Conservation (phyloP, 2,888 invertebrate genomes). For the Megaustenia siamemsis region DNA sequence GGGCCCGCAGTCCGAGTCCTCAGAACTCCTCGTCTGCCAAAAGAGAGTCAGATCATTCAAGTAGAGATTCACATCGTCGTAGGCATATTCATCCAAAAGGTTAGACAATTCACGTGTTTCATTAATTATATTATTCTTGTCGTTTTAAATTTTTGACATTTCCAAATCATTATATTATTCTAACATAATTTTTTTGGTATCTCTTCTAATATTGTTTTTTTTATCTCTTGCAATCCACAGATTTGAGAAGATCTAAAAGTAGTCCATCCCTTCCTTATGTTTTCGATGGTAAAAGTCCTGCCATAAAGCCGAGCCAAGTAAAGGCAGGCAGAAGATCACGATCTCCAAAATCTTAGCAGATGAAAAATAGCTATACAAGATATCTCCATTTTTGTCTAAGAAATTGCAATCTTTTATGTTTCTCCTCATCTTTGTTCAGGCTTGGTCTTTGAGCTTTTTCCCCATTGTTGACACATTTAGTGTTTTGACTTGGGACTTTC, state of each 20-base stretch:
- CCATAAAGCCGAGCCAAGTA: constrained; percentile 47
- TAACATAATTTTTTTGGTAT: not conserved
- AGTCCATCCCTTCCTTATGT: constrained; percentile 75
- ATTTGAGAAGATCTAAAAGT: constrained; percentile 74
- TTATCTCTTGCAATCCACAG: constrained; percentile 56
- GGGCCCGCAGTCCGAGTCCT: constrained; percentile 75
- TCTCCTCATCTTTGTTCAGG: not conserved
- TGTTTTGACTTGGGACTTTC: not conserved
- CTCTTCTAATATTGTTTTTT: not conserved
- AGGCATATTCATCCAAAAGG: constrained; percentile 74
- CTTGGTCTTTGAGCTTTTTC: not conserved
- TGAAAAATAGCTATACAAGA: not conserved
- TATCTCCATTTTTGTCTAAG: not conserved
- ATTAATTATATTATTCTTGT: not conserved
- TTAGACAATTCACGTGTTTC: constrained; percentile 48
- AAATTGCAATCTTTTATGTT: not conserved
- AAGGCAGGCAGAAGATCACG: constrained; percentile 52
- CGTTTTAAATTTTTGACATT: too few relatives aligned
- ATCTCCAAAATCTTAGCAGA: constrained; percentile 46
- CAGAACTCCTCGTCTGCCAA: constrained; percentile 56
- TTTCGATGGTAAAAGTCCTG: constrained; percentile 65
- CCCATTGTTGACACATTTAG: not conserved
- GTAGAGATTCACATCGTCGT: constrained; percentile 72
- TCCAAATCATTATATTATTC: not conserved
- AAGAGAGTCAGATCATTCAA: constrained; percentile 69